These are phyloP conservation scores for Stigmatopora argus DNA, from an alignment of 2,113 vertebrate genomes.

Conservation along the genomic window DNA sequence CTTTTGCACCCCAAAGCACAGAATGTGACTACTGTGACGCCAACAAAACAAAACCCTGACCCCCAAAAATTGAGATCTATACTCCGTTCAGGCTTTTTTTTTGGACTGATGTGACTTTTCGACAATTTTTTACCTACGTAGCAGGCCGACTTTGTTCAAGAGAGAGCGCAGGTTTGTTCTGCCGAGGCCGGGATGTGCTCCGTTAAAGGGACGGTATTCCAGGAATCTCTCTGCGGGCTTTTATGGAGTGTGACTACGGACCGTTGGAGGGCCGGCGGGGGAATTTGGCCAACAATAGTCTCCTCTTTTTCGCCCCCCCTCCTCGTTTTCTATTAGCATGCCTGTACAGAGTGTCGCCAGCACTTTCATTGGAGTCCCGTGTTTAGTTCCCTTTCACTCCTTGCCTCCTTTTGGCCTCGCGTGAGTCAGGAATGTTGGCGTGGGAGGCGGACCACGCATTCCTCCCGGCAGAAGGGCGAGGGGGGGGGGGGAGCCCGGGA, in stretches of 20 bases:
- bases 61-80: too few species aligned
- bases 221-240: conserved; percentile 49
- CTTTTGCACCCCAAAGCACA: too few species aligned
- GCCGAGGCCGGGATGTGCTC: conserved; percentile 35
- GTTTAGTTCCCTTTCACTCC: conserved; percentile 15
- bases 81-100: too few species aligned
- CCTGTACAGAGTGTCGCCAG: conserved; percentile 37
- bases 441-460: conserved; percentile 76
- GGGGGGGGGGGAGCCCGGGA: conserved; percentile 35
- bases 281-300: conserved; percentile 52
- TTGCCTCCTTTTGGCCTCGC: conserved; percentile 44
- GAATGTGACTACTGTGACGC: too few species aligned
- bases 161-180: conserved; percentile 22
- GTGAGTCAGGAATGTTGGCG: conserved; percentile 66
- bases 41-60: too few species aligned
- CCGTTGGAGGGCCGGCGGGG: conserved; percentile 52
- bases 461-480: conserved; percentile 70
- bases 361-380: conserved; percentile 18
- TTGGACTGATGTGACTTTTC: too few species aligned
- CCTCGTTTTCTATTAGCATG: conserved; percentile 24
- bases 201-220: conserved; percentile 48
- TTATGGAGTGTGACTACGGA: conserved; percentile 35
- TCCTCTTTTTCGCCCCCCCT: conserved; percentile 34
- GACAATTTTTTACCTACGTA: background rate
- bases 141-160: background rate